These are phyloP conservation scores for Neoarius graeffei DNA, from an alignment of 2,113 vertebrate species.

Conservation along the genomic window DNA sequence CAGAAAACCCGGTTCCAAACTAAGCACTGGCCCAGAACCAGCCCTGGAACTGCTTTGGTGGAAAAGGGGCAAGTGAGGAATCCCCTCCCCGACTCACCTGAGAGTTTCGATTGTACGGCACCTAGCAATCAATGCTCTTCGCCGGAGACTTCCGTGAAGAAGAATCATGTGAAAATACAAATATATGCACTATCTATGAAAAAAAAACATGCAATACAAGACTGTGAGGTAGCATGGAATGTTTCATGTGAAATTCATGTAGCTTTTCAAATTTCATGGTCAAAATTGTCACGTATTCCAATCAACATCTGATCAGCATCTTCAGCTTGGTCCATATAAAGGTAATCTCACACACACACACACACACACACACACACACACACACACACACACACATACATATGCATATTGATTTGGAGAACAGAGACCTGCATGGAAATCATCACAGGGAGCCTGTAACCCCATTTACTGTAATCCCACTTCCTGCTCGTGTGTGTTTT, in stretches of 20 bases:
- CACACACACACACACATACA: background rate
- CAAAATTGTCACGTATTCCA: background rate
- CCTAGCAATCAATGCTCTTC: too few species aligned
- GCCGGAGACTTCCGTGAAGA: too few species aligned
- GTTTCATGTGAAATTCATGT: background rate
- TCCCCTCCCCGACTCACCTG: too few species aligned
- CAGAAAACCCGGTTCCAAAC: too few species aligned
- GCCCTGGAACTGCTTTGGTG: too few species aligned
- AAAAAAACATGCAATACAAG: too few species aligned
- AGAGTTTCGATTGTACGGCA: too few species aligned
- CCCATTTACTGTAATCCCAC: conserved; percentile 15
- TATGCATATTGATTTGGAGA: background rate
- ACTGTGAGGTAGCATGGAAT: background rate
- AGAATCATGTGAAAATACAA: background rate
- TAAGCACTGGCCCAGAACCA: too few species aligned
- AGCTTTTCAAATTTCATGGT: background rate
- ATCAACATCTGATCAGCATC: background rate
- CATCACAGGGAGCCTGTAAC: conserved; percentile 8
- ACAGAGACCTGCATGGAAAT: conserved; percentile 2
- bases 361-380: background rate
- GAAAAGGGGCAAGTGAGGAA: too few species aligned
- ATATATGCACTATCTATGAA: background rate
- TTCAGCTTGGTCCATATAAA: background rate
- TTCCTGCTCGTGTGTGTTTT: background rate
- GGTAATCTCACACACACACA: background rate